A percentile compares a stretch with the other conserved stretches of the same genome.
Evolutionary conservation across 2,797 vertebrate genomes (phyloP).

Genomic region (Rhynchotus rufescens): DNA sequence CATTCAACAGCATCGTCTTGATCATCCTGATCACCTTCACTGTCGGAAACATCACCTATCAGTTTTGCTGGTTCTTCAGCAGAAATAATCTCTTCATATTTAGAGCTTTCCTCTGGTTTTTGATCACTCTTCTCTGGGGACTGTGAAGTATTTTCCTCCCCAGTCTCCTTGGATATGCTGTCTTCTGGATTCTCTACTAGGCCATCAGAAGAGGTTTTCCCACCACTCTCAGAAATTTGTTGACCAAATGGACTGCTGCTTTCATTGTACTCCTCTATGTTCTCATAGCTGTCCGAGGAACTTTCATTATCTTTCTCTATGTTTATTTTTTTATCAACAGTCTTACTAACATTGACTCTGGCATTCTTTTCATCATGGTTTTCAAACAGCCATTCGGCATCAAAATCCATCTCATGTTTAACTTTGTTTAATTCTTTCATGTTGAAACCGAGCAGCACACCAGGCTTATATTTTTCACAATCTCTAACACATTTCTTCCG

Average conservation of each 20-base stretch:
- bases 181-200: slow-evolving; percentile 58
- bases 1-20: slow-evolving; percentile 75
- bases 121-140: slow-evolving; percentile 66
- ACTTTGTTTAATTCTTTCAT: slow-evolving; percentile 92
- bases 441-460: slow-evolving; percentile 93
- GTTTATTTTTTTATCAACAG: slow-evolving; percentile 86
- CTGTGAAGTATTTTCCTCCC: slow-evolving; percentile 56
- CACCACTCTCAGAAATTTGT: slow-evolving; percentile 59
- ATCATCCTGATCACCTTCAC: slow-evolving; percentile 80
- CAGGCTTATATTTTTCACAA: slow-evolving; percentile 87
- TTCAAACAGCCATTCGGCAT: slow-evolving; percentile 82
- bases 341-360: slow-evolving; percentile 85
- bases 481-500: slow-evolving; percentile 91
- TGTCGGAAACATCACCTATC: slow-evolving; percentile 78
- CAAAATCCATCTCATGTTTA: slow-evolving; percentile 88
- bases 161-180: slow-evolving; percentile 68
- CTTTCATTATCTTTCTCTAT: slow-evolving; percentile 87
- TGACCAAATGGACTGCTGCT: slow-evolving; percentile 76
- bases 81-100: slow-evolving; percentile 71
- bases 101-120: slow-evolving; percentile 69
- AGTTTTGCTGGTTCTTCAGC: slow-evolving; percentile 76
- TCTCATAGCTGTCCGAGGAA: slow-evolving; percentile 83
- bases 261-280: slow-evolving; percentile 77
- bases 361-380: slow-evolving; percentile 88
- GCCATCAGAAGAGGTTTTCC: slow-evolving; percentile 62